These are phyloP conservation scores for Garra rufa DNA, from an alignment of 2,113 vertebrate genomes.

Conservation along the genomic window DNA sequence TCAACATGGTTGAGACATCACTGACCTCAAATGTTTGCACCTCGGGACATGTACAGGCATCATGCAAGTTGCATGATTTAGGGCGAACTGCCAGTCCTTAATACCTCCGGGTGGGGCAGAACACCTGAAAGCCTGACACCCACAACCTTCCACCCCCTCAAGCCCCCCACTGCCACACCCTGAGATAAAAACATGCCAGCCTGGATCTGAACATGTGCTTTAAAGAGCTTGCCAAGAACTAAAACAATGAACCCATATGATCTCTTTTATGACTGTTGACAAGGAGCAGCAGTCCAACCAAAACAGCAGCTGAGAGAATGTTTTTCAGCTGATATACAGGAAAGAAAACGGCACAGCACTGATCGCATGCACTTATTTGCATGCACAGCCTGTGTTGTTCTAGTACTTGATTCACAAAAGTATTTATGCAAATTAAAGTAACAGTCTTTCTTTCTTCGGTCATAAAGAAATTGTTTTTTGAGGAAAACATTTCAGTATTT, in stretches of 20 bases:
- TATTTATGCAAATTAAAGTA: background rate
- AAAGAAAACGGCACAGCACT: too few species aligned
- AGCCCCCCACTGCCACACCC: constrained; percentile 13
- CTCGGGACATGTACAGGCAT: background rate
- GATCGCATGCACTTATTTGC: too few species aligned
- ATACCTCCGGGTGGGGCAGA: background rate
- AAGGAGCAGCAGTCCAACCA: background rate
- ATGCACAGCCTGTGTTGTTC: too few species aligned
- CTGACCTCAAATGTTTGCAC: background rate
- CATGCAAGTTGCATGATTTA: background rate
- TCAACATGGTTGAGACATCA: background rate
- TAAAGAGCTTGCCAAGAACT: constrained; percentile 20
- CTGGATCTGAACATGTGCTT: constrained; percentile 15
- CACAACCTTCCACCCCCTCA: background rate
- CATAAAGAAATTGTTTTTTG: too few species aligned
- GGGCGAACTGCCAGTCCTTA: background rate
- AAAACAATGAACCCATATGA: constrained; percentile 25
- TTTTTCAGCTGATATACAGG: background rate
- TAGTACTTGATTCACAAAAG: too few species aligned
- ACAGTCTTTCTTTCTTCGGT: too few species aligned
- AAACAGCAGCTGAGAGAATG: background rate
- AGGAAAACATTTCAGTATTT: too few species aligned
- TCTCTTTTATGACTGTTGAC: constrained; percentile 22
- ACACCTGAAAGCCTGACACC: constrained; percentile 5
- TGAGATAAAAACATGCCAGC: constrained; percentile 6